Conservation (phyloP, 2,113 vertebrate species). For the Psammodynastes pulverulentus region DNA sequence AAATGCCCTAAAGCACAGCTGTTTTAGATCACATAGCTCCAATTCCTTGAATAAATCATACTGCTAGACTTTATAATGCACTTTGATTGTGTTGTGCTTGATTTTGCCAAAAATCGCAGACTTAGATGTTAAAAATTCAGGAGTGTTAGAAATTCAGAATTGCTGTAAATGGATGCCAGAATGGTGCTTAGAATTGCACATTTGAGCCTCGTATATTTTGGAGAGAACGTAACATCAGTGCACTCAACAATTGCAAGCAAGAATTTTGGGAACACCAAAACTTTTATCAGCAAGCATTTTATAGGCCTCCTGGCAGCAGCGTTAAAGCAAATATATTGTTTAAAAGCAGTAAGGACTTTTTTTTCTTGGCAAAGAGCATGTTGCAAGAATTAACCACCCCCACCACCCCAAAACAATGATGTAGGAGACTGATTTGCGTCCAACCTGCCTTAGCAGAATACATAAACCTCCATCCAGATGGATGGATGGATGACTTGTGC, state of each 20-base stretch:
- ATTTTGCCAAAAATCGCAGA: not conserved
- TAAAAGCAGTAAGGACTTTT: not conserved
- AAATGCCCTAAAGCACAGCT: not conserved
- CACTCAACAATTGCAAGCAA: not conserved
- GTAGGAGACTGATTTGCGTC: not conserved
- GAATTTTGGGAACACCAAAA: not conserved
- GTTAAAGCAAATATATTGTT: not conserved
- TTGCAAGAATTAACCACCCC: not conserved
- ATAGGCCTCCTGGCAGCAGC: not conserved
- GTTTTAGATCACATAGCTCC: not conserved
- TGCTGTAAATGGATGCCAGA: not conserved
- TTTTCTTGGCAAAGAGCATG: not conserved
- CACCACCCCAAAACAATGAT: not conserved
- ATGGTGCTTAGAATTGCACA: not conserved
- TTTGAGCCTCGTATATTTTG: not conserved
- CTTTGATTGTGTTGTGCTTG: not conserved
- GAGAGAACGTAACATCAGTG: too few relatives aligned
- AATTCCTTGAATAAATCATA: not conserved
- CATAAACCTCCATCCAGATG: not conserved
- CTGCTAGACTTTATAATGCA: not conserved
- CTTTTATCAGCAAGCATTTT: not conserved
- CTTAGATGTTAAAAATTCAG: not conserved
- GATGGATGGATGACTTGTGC: not conserved
- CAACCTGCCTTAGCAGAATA: not conserved
- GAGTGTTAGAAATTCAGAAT: not conserved